Base-by-base conservation (phyloP, 2,797 vertebrate genomes). In the Selene dorsalis region DNA sequence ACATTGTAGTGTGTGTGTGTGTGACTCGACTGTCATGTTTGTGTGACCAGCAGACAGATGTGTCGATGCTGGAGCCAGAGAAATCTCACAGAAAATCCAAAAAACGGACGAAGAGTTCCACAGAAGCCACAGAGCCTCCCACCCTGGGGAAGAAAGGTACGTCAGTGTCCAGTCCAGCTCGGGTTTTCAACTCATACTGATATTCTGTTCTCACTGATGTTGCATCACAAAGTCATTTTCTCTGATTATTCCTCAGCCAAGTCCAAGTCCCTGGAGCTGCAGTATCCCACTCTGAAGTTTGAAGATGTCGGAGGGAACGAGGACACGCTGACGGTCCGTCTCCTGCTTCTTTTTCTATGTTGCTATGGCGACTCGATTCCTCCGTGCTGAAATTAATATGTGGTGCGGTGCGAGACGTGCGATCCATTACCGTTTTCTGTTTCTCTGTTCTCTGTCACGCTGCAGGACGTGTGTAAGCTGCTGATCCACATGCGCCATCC, bases 261-360 rank as follows among this genome's bases (percentile, higher is more conserved):
- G 86, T 86, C 83, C 6, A 95, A 91, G 73, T 84, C 75, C 0
- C 76, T 83, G 3, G 96, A 97, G 53, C 92, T 98, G 35, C 96
- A 96, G 78, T 91, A 83, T 22, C 94, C 97, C 20, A 87, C 75
- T 0, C 88, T 97, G 83, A 96, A 87, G 41, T 99, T 99, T 93
- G 96, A 97, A 79, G 97, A 99, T 65, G 93, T 99, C 0, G 98
- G 97, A 53, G 97, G 97, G 64, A 98, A 95, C 57, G 97, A 99
- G 70, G 91, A 89, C 14, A 96, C 94, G 0, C 89, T 99, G 80
- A 95, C 93, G 93, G 98, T 98, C n/a, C 62, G 89, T 84, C 47
- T 8, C 30, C 26, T 11, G 45, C 11, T 11, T 0, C 7, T 47
- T 17, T n/a, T 32, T 77, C 4, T 13, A 17, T 26, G 12, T 53